A percentile compares a stretch with the other conserved stretches of the same genome.
phyloP scores from a whole-genome alignment of 2,113 vertebrate genomes.

The Pseudorhombus dupliciocellatus region DNA sequence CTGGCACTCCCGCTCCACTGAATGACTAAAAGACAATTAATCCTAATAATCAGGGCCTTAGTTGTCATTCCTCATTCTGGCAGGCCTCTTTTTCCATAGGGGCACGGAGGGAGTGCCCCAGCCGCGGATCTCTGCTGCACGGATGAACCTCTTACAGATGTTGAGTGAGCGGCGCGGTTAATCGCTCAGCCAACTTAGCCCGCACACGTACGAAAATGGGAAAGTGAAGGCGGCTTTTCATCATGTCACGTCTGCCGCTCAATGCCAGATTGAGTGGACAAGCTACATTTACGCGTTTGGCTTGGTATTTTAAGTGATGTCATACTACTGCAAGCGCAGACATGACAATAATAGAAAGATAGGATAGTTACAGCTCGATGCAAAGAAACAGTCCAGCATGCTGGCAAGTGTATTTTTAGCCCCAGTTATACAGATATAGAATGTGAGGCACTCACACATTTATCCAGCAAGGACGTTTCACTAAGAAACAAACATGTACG shows the following conservation, averaged over 20 bases:
- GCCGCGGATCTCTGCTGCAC: conserved; percentile 80
- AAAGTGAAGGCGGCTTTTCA: conserved; percentile 63
- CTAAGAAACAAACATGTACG: no score
- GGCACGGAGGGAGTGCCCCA: conserved; percentile 89
- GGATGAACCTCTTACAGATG: conserved; percentile 82
- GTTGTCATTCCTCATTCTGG: conserved; percentile 97
- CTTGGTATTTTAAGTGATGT: conserved; percentile 22
- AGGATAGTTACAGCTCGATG: conserved; percentile 20
- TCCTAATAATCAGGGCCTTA: conserved; percentile 95
- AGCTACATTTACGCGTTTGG: conserved; percentile 5
- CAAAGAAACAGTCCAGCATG: conserved; percentile 20
- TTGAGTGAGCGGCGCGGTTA: conserved; percentile 72
- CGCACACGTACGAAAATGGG: conserved; percentile 57
- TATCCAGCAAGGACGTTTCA: no score
- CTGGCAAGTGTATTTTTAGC: conserved; percentile 21
- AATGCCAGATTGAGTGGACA: conserved; percentile 7
- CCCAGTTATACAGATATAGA: conserved; percentile 2
- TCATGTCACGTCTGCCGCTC: conserved; percentile 48
- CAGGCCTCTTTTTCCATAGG: conserved; percentile 92
- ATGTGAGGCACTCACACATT: background rate
- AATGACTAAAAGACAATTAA: conserved; percentile 98
- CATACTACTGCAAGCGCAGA: background rate
- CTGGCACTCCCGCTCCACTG: conserved; percentile 89
- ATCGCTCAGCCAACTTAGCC: conserved; percentile 81
- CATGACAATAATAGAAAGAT: conserved; percentile 12